Conservation (phyloP, 2,888 invertebrate genomes). For the Drosophila nr. perissopoda region DNA sequence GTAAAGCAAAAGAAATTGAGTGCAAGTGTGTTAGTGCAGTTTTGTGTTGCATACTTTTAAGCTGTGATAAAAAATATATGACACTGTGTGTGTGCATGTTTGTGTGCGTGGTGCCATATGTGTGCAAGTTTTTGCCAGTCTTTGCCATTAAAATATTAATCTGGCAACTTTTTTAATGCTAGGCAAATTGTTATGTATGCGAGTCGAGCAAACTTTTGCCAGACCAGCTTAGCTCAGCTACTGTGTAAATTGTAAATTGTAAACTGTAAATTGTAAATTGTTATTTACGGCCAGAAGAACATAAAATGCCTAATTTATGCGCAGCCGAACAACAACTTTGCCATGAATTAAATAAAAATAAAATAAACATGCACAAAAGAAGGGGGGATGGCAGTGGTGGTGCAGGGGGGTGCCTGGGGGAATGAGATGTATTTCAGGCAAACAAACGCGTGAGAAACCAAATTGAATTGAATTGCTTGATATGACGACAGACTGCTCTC, state of each 20-base stretch:
- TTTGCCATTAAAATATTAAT: conserved; percentile 55
- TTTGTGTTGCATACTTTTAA: conserved; percentile 64
- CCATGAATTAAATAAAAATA: conserved; percentile 73
- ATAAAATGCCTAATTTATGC: conserved; percentile 48
- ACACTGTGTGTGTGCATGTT: neutral
- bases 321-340: conserved; percentile 33
- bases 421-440: conserved; percentile 47
- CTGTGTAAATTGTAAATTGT: conserved; percentile 5
- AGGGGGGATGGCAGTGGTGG: neutral
- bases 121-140: conserved; percentile 36
- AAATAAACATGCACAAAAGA: conserved; percentile 46
- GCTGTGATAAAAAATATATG: conserved; percentile 38
- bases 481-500: conserved; percentile 66
- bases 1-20: conserved; percentile 7
- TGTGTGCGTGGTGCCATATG: conserved; percentile 32
- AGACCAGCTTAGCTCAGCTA: conserved; percentile 1
- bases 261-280: conserved; percentile 44
- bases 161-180: conserved; percentile 52
- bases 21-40: conserved; percentile 9
- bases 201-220: conserved; percentile 41
- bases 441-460: conserved; percentile 79
- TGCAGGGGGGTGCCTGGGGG: neutral
- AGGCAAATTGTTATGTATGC: conserved; percentile 57
- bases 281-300: conserved; percentile 44
- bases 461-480: conserved; percentile 82